Percentiles rank a stretch among this genome's conserved stretches.
phyloP scores from a whole-genome alignment of 2,113 vertebrate species.

The Pogona vitticeps region DNA sequence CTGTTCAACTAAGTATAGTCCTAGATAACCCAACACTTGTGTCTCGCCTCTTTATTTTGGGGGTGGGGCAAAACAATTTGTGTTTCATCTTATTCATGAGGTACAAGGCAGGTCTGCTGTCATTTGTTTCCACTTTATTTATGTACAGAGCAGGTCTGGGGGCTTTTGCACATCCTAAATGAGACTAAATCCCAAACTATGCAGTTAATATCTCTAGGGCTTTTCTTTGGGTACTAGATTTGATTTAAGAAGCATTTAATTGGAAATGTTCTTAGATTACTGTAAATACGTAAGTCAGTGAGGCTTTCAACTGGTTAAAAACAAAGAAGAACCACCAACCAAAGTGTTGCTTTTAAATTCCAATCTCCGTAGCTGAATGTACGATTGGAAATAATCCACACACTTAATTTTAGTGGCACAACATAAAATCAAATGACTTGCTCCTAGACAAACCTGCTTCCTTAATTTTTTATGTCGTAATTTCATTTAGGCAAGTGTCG shows the following conservation, averaged over 20 bases:
- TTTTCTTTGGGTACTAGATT: not conserved
- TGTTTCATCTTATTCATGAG: no score
- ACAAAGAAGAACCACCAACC: no score
- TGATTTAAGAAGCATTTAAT: not conserved
- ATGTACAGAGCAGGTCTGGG: no score
- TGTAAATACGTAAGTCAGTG: not conserved
- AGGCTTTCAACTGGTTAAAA: constrained; percentile 12
- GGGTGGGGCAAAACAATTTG: no score
- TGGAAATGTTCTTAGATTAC: not conserved
- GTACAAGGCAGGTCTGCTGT: no score
- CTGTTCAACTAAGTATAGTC: no score
- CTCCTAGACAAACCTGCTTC: constrained; percentile 31
- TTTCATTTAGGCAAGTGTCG: not conserved
- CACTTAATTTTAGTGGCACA: not conserved
- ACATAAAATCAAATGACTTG: constrained; percentile 37
- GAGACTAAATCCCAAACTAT: no score
- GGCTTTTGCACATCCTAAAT: no score
- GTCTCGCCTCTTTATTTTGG: no score
- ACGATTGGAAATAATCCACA: constrained; percentile 40
- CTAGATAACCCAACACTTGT: no score
- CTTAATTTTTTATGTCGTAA: constrained; percentile 30
- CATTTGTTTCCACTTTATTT: no score
- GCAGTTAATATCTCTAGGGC: no score
- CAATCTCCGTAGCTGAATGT: constrained; percentile 19
- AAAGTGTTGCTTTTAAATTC: constrained; percentile 15